Evolutionary conservation across 2,888 invertebrate genomes (phyloP), one percentile per base, ranked within the genome.

Genomic region (Tanypteryx hageni): DNA sequence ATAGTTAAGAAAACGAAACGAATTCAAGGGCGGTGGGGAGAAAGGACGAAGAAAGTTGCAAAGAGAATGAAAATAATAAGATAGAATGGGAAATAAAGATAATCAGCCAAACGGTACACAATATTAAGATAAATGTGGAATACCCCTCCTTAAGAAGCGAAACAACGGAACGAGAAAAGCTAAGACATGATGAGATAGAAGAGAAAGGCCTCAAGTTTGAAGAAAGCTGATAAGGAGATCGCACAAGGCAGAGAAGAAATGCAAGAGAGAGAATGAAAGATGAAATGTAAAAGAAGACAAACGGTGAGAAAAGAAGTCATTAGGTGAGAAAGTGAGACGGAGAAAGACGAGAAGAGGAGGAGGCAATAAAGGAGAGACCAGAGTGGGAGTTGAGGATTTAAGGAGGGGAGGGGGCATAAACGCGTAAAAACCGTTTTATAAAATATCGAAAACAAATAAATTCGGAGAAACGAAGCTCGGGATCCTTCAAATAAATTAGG

Each of bases 371-470:
- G 76, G 76, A n/a, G 22, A 9, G 76, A 18, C 10, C 13, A 76
- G 76, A 68, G n/a, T 18, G n/a, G 68, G n/a, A 76, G 76, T 76
- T 22, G 22, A 27, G 22, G 76, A 27, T 27, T 5, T 22, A 76
- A 76, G 13, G 22, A 14, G 76, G 22, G 27, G 22, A 27, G 22
- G 76, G 27, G 76, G 76, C 22, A 76, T 76, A 27, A 76, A 76
- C 27, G 22, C 76, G 76, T 76, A 76, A 76, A 76, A 76, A 76
- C 22, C 76, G 76, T 76, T 76, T 76, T 76, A 76, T 76, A 76
- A 44, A 76, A 76, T 76, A 76, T 76, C 76, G 76, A 76, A 76
- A 27, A 76, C 76, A 76, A 76, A 76, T 76, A 76, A 76, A 76
- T 76, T 76, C 22, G 76, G 27, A 13, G 76, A 27, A 76, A 27